phyloP scores from a whole-genome alignment of 2,797 vertebrate genomes.

The Australoheros facetus region DNA sequence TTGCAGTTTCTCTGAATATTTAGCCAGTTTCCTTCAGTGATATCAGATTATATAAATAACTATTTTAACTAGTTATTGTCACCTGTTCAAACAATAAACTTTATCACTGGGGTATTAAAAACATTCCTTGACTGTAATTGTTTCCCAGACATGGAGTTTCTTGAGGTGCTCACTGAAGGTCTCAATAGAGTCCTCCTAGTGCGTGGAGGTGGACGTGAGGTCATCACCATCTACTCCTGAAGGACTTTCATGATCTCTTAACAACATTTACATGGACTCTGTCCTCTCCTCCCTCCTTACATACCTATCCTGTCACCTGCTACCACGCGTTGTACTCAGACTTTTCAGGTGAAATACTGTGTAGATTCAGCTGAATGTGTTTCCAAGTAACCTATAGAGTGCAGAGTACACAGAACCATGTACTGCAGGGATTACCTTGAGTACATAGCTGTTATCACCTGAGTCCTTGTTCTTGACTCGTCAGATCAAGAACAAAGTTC shows the following conservation, averaged over 20 bases:
- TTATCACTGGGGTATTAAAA: background rate
- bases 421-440: background rate
- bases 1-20: background rate
- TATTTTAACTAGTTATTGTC: background rate
- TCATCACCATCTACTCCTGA: constrained; percentile 99
- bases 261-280: constrained; percentile 17
- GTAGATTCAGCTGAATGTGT: background rate
- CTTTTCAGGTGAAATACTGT: constrained; percentile 18
- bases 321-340: constrained; percentile 36
- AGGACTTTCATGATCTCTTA: constrained; percentile 35
- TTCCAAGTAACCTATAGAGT: background rate
- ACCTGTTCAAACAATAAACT: background rate
- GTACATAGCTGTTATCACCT: background rate
- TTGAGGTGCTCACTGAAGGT: constrained; percentile 96
- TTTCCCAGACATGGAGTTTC: constrained; percentile 95
- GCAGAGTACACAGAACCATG: constrained; percentile 4
- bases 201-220: constrained; percentile 96
- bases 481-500: constrained; percentile 6
- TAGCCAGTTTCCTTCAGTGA: background rate
- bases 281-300: constrained; percentile 22
- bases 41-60: background rate
- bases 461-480: background rate
- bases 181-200: constrained; percentile 96
- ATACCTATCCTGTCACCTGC: constrained; percentile 26
- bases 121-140: constrained; percentile 48